A percentile compares a stretch with the other conserved stretches of the same genome.
Evolutionary conservation across 2,113 vertebrate species (phyloP).

Genomic region (Lycocorax pyrrhopterus): DNA sequence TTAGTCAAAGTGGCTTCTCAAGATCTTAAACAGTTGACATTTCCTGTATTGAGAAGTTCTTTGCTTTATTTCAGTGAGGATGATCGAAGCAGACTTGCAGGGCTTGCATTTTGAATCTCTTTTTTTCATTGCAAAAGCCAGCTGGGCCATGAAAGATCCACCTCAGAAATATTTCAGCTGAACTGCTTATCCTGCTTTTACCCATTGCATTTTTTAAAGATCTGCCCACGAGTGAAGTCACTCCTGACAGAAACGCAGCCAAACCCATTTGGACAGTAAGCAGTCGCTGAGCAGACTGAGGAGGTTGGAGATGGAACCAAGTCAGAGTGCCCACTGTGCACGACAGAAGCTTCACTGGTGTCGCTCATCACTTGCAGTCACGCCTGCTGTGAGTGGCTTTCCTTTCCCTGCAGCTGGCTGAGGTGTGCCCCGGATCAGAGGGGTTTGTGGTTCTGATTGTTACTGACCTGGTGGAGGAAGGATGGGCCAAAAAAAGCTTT

Average conservation of each 20-base stretch:
- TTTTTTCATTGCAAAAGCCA: neutral
- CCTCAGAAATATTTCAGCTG: neutral
- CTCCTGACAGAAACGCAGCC: neutral
- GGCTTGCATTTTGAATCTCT: neutral
- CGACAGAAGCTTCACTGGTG: neutral
- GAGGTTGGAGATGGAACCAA: neutral
- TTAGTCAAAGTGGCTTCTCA: neutral
- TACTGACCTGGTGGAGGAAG: rapidly evolving
- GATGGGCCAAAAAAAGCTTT: neutral
- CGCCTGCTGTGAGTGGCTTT: neutral
- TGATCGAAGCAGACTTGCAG: neutral
- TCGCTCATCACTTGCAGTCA: too few species aligned
- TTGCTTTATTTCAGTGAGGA: neutral
- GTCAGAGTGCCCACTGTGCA: neutral
- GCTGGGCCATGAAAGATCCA: neutral
- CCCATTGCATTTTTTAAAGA: neutral
- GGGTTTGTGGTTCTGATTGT: neutral
- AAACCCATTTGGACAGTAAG: neutral
- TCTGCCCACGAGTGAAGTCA: rapidly evolving
- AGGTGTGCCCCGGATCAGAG: neutral
- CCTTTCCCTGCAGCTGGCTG: neutral
- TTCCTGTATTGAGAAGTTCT: neutral
- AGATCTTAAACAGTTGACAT: neutral
- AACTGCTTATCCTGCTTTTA: neutral
- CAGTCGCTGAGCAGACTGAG: neutral